Conservation (phyloP, 2,797 vertebrate genomes). For the Tenualosa ilisha region DNA sequence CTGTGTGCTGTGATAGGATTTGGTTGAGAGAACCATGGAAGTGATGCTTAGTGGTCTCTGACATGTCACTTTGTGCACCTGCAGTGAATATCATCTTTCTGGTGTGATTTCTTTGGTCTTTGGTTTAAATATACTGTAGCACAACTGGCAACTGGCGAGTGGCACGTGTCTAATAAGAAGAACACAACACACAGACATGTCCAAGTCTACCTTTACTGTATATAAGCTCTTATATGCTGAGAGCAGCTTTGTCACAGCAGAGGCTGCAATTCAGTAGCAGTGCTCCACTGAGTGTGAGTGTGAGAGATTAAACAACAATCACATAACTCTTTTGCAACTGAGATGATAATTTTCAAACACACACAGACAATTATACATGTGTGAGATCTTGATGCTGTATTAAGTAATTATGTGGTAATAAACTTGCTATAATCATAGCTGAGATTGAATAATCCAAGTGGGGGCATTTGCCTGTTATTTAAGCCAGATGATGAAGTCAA, state of each 20-base stretch:
- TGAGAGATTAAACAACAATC: not conserved
- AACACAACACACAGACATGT: too few relatives aligned
- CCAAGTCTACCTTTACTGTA: too few relatives aligned
- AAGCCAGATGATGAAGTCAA: not conserved
- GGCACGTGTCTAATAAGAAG: too few relatives aligned
- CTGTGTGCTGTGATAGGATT: too few relatives aligned
- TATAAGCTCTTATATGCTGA: not conserved
- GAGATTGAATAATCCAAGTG: not conserved
- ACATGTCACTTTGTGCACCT: too few relatives aligned
- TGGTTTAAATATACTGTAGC: too few relatives aligned
- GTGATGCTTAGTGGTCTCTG: too few relatives aligned
- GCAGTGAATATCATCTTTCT: too few relatives aligned
- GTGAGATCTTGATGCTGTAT: not conserved
- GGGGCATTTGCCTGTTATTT: not conserved
- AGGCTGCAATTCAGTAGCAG: not conserved
- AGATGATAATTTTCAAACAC: not conserved
- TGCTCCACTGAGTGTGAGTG: not conserved
- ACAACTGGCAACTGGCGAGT: too few relatives aligned
- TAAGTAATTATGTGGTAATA: not conserved
- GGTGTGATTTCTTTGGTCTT: too few relatives aligned
- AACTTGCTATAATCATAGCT: not conserved
- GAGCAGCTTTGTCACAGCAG: not conserved
- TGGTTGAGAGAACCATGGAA: too few relatives aligned
- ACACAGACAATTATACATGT: not conserved
- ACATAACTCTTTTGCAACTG: not conserved